These are phyloP conservation scores for Limnephilus lunatus DNA, from an alignment of 2,888 invertebrate genomes.

Conservation along the genomic window DNA sequence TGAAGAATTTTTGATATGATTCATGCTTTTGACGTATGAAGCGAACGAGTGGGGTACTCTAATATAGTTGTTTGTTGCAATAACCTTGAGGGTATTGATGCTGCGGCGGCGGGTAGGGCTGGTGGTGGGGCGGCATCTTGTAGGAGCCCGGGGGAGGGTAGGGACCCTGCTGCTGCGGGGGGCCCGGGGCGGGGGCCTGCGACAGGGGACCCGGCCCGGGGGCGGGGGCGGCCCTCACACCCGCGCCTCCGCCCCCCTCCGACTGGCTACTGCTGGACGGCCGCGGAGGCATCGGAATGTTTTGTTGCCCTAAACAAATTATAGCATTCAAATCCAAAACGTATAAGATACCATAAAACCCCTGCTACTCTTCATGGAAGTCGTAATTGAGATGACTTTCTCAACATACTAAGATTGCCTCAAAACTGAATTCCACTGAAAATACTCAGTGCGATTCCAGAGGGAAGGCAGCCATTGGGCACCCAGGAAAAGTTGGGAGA, in stretches of 20 bases:
- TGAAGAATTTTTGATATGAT: no score
- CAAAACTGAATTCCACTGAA: no score
- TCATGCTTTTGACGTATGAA: no score
- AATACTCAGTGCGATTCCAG: no score
- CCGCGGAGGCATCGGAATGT: conserved; percentile 96
- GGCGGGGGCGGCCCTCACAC: conserved; percentile 68
- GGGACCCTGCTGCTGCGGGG: conserved; percentile 67
- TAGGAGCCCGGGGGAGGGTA: conserved; percentile 68
- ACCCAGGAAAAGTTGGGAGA: no score
- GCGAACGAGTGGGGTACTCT: neutral
- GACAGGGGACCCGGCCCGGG: conserved; percentile 4
- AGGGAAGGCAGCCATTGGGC: no score
- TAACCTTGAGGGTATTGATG: conserved; percentile 72
- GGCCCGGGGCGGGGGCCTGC: conserved; percentile 69
- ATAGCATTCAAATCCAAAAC: neutral
- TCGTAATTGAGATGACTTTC: no score
- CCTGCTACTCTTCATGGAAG: no score
- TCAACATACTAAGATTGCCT: no score
- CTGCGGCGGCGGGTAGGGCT: conserved; percentile 68
- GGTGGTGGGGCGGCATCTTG: conserved; percentile 68
- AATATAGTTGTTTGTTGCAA: neutral
- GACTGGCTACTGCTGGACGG: conserved; percentile 90
- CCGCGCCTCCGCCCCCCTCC: conserved; percentile 74
- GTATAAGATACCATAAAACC: no score
- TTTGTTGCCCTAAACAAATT: conserved; percentile 85